phyloP scores from a whole-genome alignment of 2,797 vertebrate genomes.

The Tolypeutes matacus region DNA sequence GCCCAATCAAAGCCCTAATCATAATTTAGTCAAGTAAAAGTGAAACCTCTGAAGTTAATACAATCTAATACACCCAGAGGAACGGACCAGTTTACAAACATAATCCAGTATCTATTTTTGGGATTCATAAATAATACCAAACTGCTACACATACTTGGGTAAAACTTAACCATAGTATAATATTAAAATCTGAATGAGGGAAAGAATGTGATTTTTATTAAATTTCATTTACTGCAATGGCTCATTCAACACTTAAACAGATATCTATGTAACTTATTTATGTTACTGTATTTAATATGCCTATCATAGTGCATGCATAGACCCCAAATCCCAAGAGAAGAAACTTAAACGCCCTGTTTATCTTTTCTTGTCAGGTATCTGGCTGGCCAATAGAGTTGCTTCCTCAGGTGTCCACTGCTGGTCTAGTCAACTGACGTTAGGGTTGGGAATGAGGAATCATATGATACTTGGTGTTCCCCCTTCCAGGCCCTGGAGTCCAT shows the following conservation, averaged over 20 bases:
- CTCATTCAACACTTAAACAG: background rate
- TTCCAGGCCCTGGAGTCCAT: background rate
- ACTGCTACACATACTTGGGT: background rate
- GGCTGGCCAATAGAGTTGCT: background rate
- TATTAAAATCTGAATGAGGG: constrained; percentile 26
- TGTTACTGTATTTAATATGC: constrained; percentile 4
- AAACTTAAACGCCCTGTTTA: constrained; percentile 11
- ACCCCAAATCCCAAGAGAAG: background rate
- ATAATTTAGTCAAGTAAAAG: too few relatives aligned
- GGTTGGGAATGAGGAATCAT: background rate
- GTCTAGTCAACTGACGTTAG: background rate
- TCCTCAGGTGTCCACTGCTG: background rate
- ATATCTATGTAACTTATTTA: background rate
- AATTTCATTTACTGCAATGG: background rate
- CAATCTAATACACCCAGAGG: too few relatives aligned
- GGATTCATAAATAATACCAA: too few relatives aligned
- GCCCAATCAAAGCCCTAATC: too few relatives aligned
- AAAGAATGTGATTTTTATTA: background rate
- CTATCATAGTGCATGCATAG: background rate
- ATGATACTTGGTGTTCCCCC: background rate
- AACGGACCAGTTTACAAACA: too few relatives aligned
- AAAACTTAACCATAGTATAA: constrained; percentile 7
- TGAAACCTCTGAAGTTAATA: too few relatives aligned
- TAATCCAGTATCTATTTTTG: too few relatives aligned
- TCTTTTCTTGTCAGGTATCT: background rate